Percentiles rank a stretch among this genome's conserved stretches.
phyloP scores from a whole-genome alignment of 2,888 invertebrate genomes.

The Norana najaformis region DNA sequence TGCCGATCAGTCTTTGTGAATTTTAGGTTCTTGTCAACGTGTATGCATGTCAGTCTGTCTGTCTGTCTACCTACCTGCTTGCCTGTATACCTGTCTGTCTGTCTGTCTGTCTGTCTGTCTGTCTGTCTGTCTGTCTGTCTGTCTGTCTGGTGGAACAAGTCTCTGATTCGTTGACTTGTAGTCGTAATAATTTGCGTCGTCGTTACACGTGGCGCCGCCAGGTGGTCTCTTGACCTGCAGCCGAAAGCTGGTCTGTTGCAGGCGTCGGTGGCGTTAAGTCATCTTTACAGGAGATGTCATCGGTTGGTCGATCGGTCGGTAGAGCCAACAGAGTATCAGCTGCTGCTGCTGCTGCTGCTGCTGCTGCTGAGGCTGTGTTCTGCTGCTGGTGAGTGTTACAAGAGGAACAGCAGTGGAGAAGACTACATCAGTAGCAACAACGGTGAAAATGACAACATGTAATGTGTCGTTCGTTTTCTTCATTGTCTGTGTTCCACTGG shows the following conservation, averaged over 20 bases:
- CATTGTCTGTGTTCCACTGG: not conserved
- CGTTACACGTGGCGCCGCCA: not conserved
- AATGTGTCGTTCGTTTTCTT: not conserved
- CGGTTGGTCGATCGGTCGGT: not conserved
- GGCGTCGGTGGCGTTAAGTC: not conserved
- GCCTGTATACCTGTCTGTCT: not conserved
- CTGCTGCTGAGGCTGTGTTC: too few species aligned
- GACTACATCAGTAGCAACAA: not conserved
- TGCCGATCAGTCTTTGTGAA: too few species aligned
- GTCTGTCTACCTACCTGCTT: not conserved
- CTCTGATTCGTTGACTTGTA: constrained; percentile 13
- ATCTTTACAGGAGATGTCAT: not conserved
- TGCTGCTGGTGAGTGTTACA: not conserved
- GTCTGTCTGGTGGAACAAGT: not conserved
- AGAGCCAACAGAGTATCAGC: not conserved
- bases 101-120: not conserved
- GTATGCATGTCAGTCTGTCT: too few species aligned
- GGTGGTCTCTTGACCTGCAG: not conserved
- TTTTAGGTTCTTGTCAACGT: too few species aligned
- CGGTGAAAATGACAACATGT: constrained; percentile 6
- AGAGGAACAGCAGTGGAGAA: not conserved
- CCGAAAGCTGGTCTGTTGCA: not conserved
- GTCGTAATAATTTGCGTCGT: not conserved
- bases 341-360: not conserved
- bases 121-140: not conserved